Evolutionary conservation across 2,113 vertebrate genomes (phyloP).

Genomic region (Xenopus borealis): DNA sequence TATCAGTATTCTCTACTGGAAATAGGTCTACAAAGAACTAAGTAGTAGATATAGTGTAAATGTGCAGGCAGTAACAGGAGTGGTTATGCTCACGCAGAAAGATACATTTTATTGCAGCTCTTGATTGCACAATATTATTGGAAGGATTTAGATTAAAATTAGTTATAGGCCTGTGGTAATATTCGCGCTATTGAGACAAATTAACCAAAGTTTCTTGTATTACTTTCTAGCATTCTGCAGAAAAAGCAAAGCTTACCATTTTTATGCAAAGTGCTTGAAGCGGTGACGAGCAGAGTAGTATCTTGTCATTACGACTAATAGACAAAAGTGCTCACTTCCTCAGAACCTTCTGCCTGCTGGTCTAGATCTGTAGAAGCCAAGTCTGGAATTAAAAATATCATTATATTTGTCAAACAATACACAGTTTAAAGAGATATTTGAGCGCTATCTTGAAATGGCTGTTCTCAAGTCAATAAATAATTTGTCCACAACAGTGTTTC

Average conservation of each 20-base stretch:
- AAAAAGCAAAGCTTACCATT: slow-evolving; percentile 2
- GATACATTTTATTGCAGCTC: neutral
- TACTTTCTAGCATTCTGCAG: slow-evolving; percentile 7
- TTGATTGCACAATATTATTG: slow-evolving; percentile 36
- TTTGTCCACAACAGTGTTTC: too few species aligned
- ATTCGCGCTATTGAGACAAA: slow-evolving; percentile 26
- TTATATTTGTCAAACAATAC: too few species aligned
- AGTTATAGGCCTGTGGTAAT: slow-evolving; percentile 14
- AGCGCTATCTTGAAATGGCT: too few species aligned
- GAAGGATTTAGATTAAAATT: slow-evolving; percentile 23
- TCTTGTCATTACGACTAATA: too few species aligned
- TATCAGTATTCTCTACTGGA: neutral
- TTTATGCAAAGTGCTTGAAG: too few species aligned
- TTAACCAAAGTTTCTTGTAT: slow-evolving; percentile 24
- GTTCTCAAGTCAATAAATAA: too few species aligned
- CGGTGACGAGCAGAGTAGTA: too few species aligned
- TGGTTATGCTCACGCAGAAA: slow-evolving; percentile 20
- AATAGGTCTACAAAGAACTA: neutral
- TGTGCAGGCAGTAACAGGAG: rapidly evolving
- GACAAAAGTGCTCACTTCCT: too few species aligned
- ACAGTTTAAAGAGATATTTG: too few species aligned
- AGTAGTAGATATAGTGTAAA: neutral
- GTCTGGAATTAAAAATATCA: too few species aligned
- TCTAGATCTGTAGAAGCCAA: too few species aligned
- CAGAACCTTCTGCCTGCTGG: too few species aligned